phyloP scores from a whole-genome alignment of 2,797 vertebrate species.

The Squalus acanthias region DNA sequence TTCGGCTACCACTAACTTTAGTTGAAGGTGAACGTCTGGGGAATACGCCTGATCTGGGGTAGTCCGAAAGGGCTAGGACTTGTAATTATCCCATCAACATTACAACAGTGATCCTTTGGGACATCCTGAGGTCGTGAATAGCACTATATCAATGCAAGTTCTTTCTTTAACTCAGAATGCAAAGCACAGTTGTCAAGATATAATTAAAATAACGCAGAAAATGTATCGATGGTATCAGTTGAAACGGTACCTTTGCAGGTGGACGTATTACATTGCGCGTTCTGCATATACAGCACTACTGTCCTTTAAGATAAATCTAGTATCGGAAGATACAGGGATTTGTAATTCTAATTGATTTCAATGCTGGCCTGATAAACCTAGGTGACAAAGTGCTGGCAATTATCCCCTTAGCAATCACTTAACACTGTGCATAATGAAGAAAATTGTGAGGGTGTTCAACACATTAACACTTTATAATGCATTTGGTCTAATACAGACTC shows the following conservation, averaged over 20 bases:
- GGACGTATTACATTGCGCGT: not conserved
- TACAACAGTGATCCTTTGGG: not conserved
- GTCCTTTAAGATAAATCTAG: not conserved
- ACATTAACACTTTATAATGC: constrained; percentile 32
- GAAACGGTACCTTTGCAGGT: not conserved
- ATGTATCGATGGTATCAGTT: not conserved
- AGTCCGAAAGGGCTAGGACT: too few relatives aligned
- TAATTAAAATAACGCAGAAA: not conserved
- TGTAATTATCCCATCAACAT: not conserved
- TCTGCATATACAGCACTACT: not conserved
- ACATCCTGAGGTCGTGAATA: not conserved
- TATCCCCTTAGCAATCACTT: constrained; percentile 35
- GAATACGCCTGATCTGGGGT: too few relatives aligned
- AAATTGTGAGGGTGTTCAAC: constrained; percentile 33
- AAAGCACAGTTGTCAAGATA: not conserved
- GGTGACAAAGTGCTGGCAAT: constrained; percentile 32
- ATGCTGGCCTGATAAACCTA: constrained; percentile 13
- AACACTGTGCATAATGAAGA: constrained; percentile 28
- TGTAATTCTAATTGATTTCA: constrained; percentile 29
- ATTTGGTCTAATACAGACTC: constrained; percentile 29
- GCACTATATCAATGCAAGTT: not conserved
- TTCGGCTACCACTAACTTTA: too few relatives aligned
- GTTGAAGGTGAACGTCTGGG: too few relatives aligned
- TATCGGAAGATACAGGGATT: constrained; percentile 8
- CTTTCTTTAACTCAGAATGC: not conserved